These are phyloP conservation scores for Hypselothyrea guttata DNA, from an alignment of 2,888 invertebrate species.

Conservation along the genomic window DNA sequence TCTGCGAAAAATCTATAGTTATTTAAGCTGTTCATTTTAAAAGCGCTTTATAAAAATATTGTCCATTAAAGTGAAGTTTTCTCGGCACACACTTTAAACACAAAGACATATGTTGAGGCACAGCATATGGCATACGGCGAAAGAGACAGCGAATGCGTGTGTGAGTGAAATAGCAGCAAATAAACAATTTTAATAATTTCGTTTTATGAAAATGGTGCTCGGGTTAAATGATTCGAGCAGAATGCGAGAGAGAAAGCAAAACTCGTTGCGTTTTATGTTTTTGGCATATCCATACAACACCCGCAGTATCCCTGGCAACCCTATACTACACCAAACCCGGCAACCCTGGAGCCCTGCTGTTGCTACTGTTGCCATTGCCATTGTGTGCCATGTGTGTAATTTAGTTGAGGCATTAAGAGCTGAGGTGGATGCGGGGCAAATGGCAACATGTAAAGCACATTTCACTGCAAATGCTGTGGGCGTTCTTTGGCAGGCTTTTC, in stretches of 20 bases:
- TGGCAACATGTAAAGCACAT: slow-evolving; percentile 15
- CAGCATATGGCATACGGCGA: slow-evolving; percentile 22
- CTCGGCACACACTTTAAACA: slow-evolving; percentile 11
- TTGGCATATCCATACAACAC: slow-evolving; percentile 14
- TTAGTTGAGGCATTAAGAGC: slow-evolving; percentile 31
- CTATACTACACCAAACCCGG: not conserved
- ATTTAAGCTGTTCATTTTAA: slow-evolving; percentile 31
- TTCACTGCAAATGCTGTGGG: slow-evolving; percentile 7
- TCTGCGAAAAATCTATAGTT: slow-evolving; percentile 14
- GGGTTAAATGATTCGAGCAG: slow-evolving; percentile 77
- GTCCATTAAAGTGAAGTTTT: slow-evolving; percentile 4
- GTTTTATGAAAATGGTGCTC: slow-evolving; percentile 79
- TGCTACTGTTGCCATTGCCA: slow-evolving; percentile 19
- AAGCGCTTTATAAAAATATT: slow-evolving; percentile 35
- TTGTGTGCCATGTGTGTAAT: slow-evolving; percentile 40
- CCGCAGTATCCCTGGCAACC: too few species aligned
- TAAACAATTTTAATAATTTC: slow-evolving; percentile 81
- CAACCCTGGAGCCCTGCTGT: not conserved
- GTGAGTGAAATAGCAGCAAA: too few species aligned
- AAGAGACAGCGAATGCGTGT: slow-evolving; percentile 41
- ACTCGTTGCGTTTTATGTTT: slow-evolving; percentile 70
- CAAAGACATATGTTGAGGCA: slow-evolving; percentile 1
- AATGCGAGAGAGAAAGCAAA: slow-evolving; percentile 61
- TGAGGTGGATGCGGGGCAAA: too few species aligned
- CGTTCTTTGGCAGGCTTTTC: slow-evolving; percentile 33